These are phyloP conservation scores for Manduca sexta DNA, from an alignment of 1,140 invertebrate species.

Conservation along the genomic window DNA sequence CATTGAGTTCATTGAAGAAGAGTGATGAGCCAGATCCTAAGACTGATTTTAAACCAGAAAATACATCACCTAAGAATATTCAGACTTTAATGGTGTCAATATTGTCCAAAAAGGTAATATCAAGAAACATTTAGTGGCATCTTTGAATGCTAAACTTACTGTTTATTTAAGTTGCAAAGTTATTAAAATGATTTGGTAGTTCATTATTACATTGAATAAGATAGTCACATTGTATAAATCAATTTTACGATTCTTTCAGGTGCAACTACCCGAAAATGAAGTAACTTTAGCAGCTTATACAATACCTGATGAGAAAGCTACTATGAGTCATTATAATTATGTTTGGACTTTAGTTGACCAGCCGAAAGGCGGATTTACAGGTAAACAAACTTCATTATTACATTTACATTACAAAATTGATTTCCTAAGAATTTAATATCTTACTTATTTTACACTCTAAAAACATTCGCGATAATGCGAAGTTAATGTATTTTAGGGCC, in stretches of 20 bases:
- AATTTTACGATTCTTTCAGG: conserved; percentile 30
- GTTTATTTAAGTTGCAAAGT: too few relatives aligned
- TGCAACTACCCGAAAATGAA: conserved; percentile 82
- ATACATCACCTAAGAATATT: conserved; percentile 61
- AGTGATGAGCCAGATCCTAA: conserved; percentile 37
- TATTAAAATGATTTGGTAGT: too few relatives aligned
- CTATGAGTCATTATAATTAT: conserved; percentile 87
- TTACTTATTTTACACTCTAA: too few relatives aligned
- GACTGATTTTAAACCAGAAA: conserved; percentile 42
- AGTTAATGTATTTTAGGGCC: too few relatives aligned
- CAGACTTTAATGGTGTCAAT: conserved; percentile 86
- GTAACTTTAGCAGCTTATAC: conserved; percentile 86
- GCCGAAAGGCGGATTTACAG: conserved; percentile 82
- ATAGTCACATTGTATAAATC: neutral
- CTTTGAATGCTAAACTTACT: too few relatives aligned
- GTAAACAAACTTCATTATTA: conserved; percentile 27
- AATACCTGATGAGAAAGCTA: conserved; percentile 81
- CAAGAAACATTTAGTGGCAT: neutral
- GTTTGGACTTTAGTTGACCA: conserved; percentile 90
- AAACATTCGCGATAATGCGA: too few relatives aligned
- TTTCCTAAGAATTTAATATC: too few relatives aligned
- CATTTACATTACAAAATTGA: too few relatives aligned
- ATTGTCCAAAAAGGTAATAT: conserved; percentile 80
- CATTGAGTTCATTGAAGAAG: conserved; percentile 52
- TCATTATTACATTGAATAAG: neutral